Conservation (phyloP, 2,113 vertebrate genomes). For the Hemibagrus wyckioides region DNA sequence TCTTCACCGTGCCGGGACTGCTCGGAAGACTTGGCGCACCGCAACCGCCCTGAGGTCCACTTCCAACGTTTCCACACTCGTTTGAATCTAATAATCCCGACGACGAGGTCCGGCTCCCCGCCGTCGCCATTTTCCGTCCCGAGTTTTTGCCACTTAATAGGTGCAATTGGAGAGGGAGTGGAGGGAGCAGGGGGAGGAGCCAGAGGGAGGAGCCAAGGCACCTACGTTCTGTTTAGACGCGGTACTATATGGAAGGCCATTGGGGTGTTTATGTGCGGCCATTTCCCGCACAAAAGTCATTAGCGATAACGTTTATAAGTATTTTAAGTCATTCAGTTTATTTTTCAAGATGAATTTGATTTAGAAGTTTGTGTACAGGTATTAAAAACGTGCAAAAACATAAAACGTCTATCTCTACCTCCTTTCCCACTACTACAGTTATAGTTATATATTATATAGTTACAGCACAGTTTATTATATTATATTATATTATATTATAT, state of each 20-base stretch:
- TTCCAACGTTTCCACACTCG: conserved; percentile 49
- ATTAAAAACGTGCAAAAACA: background rate
- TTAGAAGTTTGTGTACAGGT: background rate
- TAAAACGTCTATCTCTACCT: background rate
- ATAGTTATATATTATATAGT: background rate
- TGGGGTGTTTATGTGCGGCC: background rate
- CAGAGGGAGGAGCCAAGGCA: conserved; percentile 43
- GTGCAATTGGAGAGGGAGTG: conserved; percentile 63
- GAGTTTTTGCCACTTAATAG: conserved; percentile 73
- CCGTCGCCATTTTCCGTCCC: conserved; percentile 87
- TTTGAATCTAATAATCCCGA: conserved; percentile 66
- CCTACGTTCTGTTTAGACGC: conserved; percentile 50
- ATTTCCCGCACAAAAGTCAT: background rate
- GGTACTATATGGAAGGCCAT: conserved; percentile 15
- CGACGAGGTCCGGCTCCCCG: conserved; percentile 77
- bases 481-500: no score
- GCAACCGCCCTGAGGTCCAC: conserved; percentile 51
- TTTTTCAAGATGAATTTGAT: background rate
- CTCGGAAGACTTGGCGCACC: conserved; percentile 28
- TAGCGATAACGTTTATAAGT: background rate
- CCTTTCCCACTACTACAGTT: background rate
- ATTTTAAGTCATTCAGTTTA: background rate
- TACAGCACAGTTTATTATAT: no score
- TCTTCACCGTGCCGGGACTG: conserved; percentile 55
- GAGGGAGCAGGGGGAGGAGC: conserved; percentile 58